A percentile compares a stretch with the other conserved stretches of the same genome.
phyloP scores from a whole-genome alignment of 2,888 invertebrate species.

The Cerastoderma edule region DNA sequence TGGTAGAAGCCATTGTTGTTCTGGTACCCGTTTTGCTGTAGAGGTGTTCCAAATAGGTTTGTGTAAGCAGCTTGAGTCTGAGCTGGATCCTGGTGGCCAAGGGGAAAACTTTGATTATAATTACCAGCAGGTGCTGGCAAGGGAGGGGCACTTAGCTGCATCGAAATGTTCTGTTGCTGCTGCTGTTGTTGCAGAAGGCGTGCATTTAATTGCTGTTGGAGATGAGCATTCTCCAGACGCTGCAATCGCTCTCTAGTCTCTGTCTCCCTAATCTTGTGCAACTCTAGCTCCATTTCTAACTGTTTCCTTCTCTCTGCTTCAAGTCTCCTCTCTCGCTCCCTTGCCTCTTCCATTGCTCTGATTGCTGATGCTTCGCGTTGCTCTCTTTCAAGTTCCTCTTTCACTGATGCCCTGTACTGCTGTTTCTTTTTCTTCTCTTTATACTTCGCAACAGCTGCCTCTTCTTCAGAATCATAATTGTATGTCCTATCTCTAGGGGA shows the following conservation, averaged over 20 bases:
- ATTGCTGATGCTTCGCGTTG: constrained; percentile 58
- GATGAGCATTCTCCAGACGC: constrained; percentile 65
- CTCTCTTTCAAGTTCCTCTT: constrained; percentile 70
- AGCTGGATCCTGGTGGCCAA: constrained; percentile 29
- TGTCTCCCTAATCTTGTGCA: constrained; percentile 66
- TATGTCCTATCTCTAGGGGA: constrained; percentile 20
- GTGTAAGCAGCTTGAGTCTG: constrained; percentile 34
- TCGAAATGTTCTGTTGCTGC: constrained; percentile 59
- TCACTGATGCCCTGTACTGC: constrained; percentile 59
- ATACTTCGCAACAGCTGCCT: constrained; percentile 57
- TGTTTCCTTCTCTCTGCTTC: constrained; percentile 69
- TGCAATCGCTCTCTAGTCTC: constrained; percentile 71
- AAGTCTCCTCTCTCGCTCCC: constrained; percentile 67
- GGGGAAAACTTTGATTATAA: constrained; percentile 47
- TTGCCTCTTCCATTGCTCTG: constrained; percentile 51
- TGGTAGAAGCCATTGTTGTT: constrained; percentile 50
- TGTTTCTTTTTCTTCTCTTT: constrained; percentile 71
- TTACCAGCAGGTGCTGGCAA: constrained; percentile 58
- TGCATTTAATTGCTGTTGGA: constrained; percentile 68
- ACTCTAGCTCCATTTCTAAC: constrained; percentile 70
- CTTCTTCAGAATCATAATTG: constrained; percentile 36
- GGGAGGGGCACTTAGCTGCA: constrained; percentile 55
- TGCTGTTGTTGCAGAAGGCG: constrained; percentile 64
- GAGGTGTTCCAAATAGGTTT: constrained; percentile 50
- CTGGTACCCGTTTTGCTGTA: constrained; percentile 54